These are phyloP conservation scores for Drosophila paranaensis DNA, from an alignment of 2,888 invertebrate species.

Conservation along the genomic window DNA sequence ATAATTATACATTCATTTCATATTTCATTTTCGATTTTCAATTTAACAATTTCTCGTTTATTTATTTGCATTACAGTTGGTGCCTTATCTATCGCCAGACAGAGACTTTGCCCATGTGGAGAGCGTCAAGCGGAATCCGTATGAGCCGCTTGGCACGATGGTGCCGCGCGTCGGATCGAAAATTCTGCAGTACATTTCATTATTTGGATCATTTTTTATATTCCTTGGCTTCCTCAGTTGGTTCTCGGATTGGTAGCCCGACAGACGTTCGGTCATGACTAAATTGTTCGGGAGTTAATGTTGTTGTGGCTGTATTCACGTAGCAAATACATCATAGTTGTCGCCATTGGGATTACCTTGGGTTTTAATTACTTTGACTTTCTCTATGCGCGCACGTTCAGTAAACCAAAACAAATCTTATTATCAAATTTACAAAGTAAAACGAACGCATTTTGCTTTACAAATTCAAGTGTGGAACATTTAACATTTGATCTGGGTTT, in stretches of 20 bases:
- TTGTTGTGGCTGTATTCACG: neutral
- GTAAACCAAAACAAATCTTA: neutral
- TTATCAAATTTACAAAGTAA: constrained; percentile 17
- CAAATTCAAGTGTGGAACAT: constrained; percentile 6
- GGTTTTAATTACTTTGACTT: constrained; percentile 3
- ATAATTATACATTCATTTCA: no score
- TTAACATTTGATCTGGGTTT: neutral
- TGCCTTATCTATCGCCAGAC: neutral
- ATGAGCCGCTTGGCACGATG: neutral
- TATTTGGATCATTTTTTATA: neutral
- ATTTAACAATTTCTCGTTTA: neutral
- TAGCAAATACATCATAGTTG: constrained; percentile 12
- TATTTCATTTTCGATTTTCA: neutral
- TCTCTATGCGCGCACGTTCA: constrained; percentile 21
- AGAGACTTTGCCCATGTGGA: neutral
- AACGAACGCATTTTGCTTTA: neutral
- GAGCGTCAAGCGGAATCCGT: neutral
- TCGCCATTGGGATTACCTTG: neutral
- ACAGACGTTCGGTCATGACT: neutral
- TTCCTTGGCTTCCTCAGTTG: neutral
- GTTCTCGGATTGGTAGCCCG: no score
- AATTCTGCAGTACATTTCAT: neutral
- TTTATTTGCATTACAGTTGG: neutral
- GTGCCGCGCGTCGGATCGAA: no score
- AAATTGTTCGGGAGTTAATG: constrained; percentile 21